These are phyloP conservation scores for Cercopithecus mona DNA, from an alignment of 2,113 vertebrate species.

Conservation along the genomic window DNA sequence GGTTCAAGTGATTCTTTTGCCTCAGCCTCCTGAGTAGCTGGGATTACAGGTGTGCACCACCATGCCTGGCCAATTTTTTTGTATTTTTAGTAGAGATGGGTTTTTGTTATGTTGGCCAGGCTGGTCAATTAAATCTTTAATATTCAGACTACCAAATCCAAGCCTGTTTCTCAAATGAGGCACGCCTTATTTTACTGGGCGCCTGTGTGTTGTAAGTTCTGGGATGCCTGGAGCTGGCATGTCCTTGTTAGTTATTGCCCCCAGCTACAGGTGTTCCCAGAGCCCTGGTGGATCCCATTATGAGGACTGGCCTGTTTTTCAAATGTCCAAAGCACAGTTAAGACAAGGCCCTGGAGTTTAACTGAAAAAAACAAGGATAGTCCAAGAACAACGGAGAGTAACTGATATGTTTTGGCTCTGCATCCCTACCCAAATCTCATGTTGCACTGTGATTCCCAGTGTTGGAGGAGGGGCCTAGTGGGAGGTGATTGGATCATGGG, in stretches of 20 bases:
- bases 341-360: neutral
- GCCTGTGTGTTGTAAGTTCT: neutral
- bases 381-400: neutral
- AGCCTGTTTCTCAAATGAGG: neutral
- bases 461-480: no score
- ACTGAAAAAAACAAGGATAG: neutral
- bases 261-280: neutral
- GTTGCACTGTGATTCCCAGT: no score
- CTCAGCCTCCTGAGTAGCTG: no score
- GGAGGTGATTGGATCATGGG: no score
- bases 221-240: neutral
- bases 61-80: no score
- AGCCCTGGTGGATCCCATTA: neutral
- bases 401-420: no score
- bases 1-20: no score
- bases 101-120: no score
- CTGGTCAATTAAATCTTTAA: neutral
- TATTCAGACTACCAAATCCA: neutral
- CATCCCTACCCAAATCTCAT: no score
- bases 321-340: conserved; percentile 19
- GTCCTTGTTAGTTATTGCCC: neutral
- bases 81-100: no score
- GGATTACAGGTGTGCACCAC: no score
- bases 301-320: neutral
- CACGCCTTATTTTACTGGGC: neutral